Conservation (phyloP, 2,888 invertebrate genomes). For the Cantharis rustica region DNA sequence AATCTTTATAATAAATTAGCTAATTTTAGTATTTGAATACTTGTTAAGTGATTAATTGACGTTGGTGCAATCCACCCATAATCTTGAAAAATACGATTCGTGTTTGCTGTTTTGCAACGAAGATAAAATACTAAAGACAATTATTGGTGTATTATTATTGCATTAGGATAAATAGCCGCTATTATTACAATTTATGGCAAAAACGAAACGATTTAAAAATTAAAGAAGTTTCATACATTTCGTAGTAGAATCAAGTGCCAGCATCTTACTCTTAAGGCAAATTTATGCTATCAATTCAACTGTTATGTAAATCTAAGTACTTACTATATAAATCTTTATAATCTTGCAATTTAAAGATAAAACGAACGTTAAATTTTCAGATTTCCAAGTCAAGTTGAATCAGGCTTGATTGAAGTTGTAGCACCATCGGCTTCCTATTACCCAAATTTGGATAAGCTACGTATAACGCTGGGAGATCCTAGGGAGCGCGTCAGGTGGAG, state of each 20-base stretch:
- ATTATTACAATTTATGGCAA: not conserved
- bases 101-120: not conserved
- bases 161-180: not conserved
- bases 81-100: not conserved
- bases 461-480: conserved; percentile 83
- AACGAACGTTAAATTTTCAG: conserved; percentile 54
- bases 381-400: conserved; percentile 74
- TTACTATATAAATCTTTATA: not conserved
- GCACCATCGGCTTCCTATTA: conserved; percentile 86
- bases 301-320: not conserved
- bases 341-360: not conserved
- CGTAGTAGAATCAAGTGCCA: not conserved
- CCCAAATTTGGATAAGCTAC: conserved; percentile 79
- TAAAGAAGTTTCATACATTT: not conserved
- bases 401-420: conserved; percentile 86
- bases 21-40: no score
- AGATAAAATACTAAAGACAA: not conserved
- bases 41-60: not conserved
- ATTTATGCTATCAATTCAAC: not conserved
- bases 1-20: no score
- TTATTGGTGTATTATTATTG: not conserved
- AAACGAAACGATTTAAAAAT: not conserved
- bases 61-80: not conserved
- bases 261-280: not conserved
- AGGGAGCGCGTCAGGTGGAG: conserved; percentile 86